Conservation (phyloP, 2,113 vertebrate genomes). For the Natator depressus region DNA sequence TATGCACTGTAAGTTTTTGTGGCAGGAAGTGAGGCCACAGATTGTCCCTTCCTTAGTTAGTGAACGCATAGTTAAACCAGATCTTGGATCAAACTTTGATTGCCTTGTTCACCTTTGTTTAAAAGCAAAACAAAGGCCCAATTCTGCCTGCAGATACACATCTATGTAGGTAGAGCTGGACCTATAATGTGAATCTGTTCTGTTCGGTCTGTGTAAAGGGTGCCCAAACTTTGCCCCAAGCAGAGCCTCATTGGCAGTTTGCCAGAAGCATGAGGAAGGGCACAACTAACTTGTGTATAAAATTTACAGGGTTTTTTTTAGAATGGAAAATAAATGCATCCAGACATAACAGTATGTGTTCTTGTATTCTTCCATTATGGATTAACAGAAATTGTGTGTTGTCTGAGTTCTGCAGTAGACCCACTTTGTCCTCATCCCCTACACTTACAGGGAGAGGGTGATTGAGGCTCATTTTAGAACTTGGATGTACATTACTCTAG, state of each 20-base stretch:
- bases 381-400: neutral
- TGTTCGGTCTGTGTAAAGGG: neutral
- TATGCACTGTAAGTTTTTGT: conserved; percentile 29
- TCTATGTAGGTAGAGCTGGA: neutral
- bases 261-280: neutral
- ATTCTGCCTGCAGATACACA: neutral
- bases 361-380: neutral
- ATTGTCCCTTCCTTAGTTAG: neutral
- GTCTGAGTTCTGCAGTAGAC: neutral
- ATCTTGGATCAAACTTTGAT: neutral
- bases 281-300: neutral
- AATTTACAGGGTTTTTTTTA: neutral
- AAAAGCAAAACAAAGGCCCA: neutral
- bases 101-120: neutral
- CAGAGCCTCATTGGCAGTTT: neutral
- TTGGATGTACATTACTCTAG: neutral
- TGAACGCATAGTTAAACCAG: conserved; percentile 36
- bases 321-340: neutral
- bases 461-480: neutral
- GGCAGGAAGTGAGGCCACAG: conserved; percentile 36
- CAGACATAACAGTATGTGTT: neutral
- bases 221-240: neutral
- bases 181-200: neutral
- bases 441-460: neutral
- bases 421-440: neutral